phyloP scores from a whole-genome alignment of 2,888 invertebrate species.

The Cerceris rybyensis region DNA sequence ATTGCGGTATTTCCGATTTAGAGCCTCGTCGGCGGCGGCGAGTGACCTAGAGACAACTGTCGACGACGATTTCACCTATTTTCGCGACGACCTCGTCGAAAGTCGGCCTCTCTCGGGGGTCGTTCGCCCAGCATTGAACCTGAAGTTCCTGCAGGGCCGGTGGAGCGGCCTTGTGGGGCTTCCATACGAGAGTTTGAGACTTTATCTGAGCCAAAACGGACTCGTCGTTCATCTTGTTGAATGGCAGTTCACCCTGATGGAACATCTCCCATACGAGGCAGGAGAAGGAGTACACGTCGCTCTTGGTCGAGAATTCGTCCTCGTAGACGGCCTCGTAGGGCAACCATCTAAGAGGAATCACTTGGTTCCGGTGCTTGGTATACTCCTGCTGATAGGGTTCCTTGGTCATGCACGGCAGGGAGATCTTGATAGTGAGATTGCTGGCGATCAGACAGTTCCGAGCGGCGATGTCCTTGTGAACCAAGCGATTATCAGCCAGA shows the following conservation, averaged over 20 bases:
- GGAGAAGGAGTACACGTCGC: slow-evolving; percentile 96
- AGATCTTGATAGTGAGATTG: slow-evolving; percentile 91
- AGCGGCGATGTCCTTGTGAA: slow-evolving; percentile 96
- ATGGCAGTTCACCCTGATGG: slow-evolving; percentile 90
- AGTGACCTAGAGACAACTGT: slow-evolving; percentile 72
- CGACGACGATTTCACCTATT: slow-evolving; percentile 82
- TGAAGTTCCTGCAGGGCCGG: slow-evolving; percentile 86
- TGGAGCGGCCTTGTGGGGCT: slow-evolving; percentile 85
- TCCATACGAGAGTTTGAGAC: slow-evolving; percentile 87
- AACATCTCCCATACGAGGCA: slow-evolving; percentile 96
- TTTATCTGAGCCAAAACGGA: slow-evolving; percentile 87
- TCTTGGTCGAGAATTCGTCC: slow-evolving; percentile 95
- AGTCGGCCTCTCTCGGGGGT: slow-evolving; percentile 87
- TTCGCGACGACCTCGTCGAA: slow-evolving; percentile 85
- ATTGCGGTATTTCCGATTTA: slow-evolving; percentile 52
- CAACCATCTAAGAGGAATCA: slow-evolving; percentile 95
- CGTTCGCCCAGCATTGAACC: slow-evolving; percentile 86
- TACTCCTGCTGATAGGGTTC: slow-evolving; percentile 96
- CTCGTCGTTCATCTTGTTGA: slow-evolving; percentile 89
- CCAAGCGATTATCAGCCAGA: slow-evolving; percentile 88
- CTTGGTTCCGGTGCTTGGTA: slow-evolving; percentile 91
- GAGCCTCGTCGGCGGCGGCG: slow-evolving; percentile 47
- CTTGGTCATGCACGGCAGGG: slow-evolving; percentile 89
- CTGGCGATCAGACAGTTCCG: slow-evolving; percentile 95
- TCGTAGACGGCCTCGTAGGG: slow-evolving; percentile 94